Percentiles rank a stretch among this genome's conserved stretches.
phyloP scores from a whole-genome alignment of 1,140 invertebrate species.

The Gryllus bimaculatus region DNA sequence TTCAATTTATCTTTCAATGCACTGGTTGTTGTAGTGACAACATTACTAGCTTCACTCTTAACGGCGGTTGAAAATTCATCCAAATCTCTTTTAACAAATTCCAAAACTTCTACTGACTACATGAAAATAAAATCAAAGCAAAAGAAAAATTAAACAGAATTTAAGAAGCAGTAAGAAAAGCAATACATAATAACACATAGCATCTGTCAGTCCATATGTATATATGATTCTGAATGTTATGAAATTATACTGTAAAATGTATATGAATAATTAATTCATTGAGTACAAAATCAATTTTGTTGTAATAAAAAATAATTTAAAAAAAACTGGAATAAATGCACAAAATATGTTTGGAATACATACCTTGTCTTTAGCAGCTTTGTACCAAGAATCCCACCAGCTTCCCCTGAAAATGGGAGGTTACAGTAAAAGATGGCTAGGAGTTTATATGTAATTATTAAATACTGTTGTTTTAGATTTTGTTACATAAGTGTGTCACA shows the following conservation, averaged over 20 bases:
- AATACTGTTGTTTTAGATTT: not conserved
- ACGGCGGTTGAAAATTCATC: constrained; percentile 61
- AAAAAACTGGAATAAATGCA: not conserved
- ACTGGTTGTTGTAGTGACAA: constrained; percentile 49
- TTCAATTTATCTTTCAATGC: constrained; percentile 57
- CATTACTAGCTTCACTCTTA: constrained; percentile 54
- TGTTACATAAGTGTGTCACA: not conserved
- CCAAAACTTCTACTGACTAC: constrained; percentile 57
- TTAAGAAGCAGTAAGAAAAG: not conserved
- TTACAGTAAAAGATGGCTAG: not conserved
- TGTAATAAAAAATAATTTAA: not conserved
- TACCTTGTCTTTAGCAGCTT: constrained; percentile 18
- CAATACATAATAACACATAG: not conserved
- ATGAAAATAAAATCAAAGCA: constrained; percentile 24
- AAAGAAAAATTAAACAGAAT: not conserved
- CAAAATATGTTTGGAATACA: not conserved
- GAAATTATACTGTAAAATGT: not conserved
- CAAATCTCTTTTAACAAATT: constrained; percentile 66
- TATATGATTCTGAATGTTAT: not conserved
- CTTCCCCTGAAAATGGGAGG: not conserved
- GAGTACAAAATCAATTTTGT: constrained; percentile 7
- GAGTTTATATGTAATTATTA: not conserved
- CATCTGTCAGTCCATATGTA: not conserved
- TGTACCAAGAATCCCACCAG: constrained; percentile 18
- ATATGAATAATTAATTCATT: not conserved